Percentiles rank a stretch among this genome's conserved stretches.
Evolutionary conservation across 2,888 invertebrate genomes (phyloP).

Genomic region (Phania funesta): DNA sequence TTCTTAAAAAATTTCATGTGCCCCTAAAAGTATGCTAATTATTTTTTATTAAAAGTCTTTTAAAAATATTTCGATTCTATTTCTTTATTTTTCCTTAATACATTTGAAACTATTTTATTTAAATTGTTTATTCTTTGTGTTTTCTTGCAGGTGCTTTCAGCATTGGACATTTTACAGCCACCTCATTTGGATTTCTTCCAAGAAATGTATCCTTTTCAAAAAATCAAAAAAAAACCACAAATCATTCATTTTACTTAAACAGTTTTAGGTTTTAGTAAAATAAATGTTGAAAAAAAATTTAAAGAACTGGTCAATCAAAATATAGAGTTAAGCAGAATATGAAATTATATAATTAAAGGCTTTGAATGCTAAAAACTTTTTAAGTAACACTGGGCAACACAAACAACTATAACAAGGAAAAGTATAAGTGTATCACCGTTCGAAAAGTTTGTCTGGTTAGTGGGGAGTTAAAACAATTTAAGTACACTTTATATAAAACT

Average conservation of each 20-base stretch:
- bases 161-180: conserved; percentile 98
- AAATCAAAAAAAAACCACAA: conserved; percentile 10
- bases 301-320: background rate
- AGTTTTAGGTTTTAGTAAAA: background rate
- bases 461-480: too few species aligned
- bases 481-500: too few species aligned
- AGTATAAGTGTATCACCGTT: too few species aligned
- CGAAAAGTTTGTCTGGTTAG: too few species aligned
- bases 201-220: conserved; percentile 90
- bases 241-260: background rate
- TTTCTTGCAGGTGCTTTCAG: conserved; percentile 92
- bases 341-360: too few species aligned
- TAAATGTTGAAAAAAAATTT: too few species aligned
- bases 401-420: too few species aligned
- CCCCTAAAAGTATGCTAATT: too few species aligned
- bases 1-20: too few species aligned
- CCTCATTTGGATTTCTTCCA: conserved; percentile 99
- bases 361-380: too few species aligned
- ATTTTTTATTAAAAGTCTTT: background rate
- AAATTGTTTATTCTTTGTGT: background rate
- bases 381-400: too few species aligned
- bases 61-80: background rate
- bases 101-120: conserved; percentile 4
- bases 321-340: background rate
- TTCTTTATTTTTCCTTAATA: background rate